Conservation (phyloP, 2,797 vertebrate species). For the Pangasius mekongensis region DNA sequence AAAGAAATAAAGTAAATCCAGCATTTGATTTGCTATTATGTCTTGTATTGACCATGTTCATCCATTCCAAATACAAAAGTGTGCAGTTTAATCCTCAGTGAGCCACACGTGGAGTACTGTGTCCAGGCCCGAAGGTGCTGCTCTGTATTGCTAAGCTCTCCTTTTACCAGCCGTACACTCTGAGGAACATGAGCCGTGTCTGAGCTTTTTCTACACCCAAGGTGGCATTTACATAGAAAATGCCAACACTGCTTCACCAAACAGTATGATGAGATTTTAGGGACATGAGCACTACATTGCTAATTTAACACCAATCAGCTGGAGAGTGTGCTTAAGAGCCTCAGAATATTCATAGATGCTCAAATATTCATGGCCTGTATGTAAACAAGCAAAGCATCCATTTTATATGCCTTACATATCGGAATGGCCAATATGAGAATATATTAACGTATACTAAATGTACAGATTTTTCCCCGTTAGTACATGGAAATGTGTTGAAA, state of each 20-base stretch:
- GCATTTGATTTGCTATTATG: background rate
- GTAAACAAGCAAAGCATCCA: background rate
- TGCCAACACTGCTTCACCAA: slow-evolving; percentile 20
- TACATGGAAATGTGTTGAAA: background rate
- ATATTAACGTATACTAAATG: background rate
- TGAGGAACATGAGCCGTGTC: background rate
- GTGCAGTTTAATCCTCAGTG: background rate
- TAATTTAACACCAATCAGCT: slow-evolving; percentile 31
- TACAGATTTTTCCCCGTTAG: background rate
- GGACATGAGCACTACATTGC: slow-evolving; percentile 19
- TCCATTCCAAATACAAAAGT: slow-evolving; percentile 6
- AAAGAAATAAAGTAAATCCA: background rate
- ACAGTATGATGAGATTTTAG: slow-evolving; percentile 8
- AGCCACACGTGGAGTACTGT: background rate
- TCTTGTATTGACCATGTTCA: slow-evolving; percentile 4
- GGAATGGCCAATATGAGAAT: background rate
- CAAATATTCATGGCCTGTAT: slow-evolving; percentile 28
- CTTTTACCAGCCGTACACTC: slow-evolving; percentile 35
- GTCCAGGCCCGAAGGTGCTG: background rate
- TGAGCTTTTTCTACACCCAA: slow-evolving; percentile 8
- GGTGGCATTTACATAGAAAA: slow-evolving; percentile 24
- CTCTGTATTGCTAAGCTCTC: slow-evolving; percentile 24
- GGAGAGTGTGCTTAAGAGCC: slow-evolving; percentile 8
- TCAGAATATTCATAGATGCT: slow-evolving; percentile 9
- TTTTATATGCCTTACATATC: slow-evolving; percentile 19